phyloP scores from a whole-genome alignment of 2,888 invertebrate genomes.

The Trypoxylon attenuatum region DNA sequence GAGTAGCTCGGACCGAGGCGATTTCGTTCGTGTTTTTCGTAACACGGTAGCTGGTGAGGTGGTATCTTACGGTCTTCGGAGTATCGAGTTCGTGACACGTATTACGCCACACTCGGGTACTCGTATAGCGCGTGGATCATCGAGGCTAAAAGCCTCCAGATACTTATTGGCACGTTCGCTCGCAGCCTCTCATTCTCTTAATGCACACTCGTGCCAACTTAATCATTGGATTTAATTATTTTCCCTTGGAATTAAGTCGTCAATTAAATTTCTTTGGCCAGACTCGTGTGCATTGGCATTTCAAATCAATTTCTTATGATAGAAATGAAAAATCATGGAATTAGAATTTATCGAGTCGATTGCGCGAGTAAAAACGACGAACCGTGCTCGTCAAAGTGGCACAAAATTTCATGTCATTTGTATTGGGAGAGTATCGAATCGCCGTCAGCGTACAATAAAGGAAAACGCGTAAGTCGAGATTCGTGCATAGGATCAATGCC shows the following conservation, averaged over 20 bases:
- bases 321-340: too few species aligned
- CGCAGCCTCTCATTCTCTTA: too few species aligned
- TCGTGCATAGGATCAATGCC: conserved; percentile 32
- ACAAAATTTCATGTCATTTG: too few species aligned
- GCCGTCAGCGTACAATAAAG: conserved; percentile 12
- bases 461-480: too few species aligned
- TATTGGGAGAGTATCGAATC: conserved; percentile 26
- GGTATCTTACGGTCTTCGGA: background rate
- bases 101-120: conserved; percentile 25
- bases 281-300: too few species aligned
- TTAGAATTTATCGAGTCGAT: background rate
- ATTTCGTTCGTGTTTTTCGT: background rate
- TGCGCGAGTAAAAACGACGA: background rate
- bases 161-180: conserved; percentile 38
- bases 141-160: conserved; percentile 28
- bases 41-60: background rate
- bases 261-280: too few species aligned
- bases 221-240: too few species aligned
- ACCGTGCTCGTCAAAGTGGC: conserved; percentile 1
- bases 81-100: conserved; percentile 24
- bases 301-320: too few species aligned
- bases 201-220: too few species aligned
- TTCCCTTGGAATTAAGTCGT: too few species aligned
- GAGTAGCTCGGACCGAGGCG: background rate
- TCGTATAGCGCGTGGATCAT: conserved; percentile 10